Conservation (phyloP, 2,888 invertebrate species). For the Tenodera sinensis region DNA sequence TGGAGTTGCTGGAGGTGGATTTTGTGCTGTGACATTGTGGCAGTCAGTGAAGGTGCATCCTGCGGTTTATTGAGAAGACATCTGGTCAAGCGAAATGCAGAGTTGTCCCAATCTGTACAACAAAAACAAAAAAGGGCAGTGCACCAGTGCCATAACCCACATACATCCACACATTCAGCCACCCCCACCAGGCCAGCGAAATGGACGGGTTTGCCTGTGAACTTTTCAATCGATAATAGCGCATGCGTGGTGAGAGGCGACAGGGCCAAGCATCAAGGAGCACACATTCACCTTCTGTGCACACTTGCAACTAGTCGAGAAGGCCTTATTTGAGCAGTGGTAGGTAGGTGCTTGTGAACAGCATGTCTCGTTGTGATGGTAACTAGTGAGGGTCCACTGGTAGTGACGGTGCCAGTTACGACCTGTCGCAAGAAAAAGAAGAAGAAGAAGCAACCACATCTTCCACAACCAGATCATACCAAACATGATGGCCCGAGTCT, state of each 20-base stretch:
- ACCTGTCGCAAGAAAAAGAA: neutral
- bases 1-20: too few relatives aligned
- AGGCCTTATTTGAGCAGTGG: neutral
- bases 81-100: neutral
- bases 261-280: neutral
- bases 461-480: neutral
- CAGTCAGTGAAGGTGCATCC: too few relatives aligned
- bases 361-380: neutral
- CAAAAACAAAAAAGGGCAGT: neutral
- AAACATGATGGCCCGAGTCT: neutral
- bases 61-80: neutral
- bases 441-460: neutral
- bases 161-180: neutral
- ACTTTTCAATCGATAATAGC: slow-evolving; percentile 39
- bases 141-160: neutral
- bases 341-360: neutral
- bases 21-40: too few relatives aligned
- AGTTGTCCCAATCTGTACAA: neutral
- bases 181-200: slow-evolving; percentile 9
- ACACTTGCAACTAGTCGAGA: neutral
- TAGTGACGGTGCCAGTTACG: neutral
- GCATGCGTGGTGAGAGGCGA: slow-evolving; percentile 34
- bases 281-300: neutral
- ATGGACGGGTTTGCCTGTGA: slow-evolving; percentile 15
- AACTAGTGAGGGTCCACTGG: neutral